Percentiles rank a stretch among this genome's conserved stretches.
These are phyloP conservation scores for Cuniculus paca DNA, from an alignment of 2,797 vertebrate genomes.

Conservation along the genomic window DNA sequence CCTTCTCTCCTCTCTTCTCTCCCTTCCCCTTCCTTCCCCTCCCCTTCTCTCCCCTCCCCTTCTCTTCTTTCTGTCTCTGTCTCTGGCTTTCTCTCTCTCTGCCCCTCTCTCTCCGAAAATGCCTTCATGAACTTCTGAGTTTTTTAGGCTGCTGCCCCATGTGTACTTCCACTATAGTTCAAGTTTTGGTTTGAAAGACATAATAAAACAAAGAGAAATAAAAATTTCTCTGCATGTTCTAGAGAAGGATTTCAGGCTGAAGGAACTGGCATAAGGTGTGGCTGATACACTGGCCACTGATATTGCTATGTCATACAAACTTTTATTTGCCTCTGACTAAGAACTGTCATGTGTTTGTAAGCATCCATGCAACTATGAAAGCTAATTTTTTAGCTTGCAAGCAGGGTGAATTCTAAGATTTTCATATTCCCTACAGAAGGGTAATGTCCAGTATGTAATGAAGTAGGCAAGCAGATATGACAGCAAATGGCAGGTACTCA, in stretches of 20 bases:
- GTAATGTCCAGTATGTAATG: neutral
- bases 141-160: neutral
- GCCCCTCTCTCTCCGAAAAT: neutral
- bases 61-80: no score
- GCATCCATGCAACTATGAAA: neutral
- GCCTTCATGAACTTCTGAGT: neutral
- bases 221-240: neutral
- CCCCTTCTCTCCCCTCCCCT: no score
- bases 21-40: no score
- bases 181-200: neutral
- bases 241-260: neutral
- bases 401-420: neutral
- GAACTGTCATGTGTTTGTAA: neutral
- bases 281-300: neutral
- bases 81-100: neutral
- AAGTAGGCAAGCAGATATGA: neutral
- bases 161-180: neutral
- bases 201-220: neutral
- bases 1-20: no score
- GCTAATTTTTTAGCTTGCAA: neutral
- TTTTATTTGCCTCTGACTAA: neutral
- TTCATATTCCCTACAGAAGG: neutral
- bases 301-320: neutral
- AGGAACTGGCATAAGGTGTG: neutral
- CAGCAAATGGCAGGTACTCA: neutral